A percentile compares a stretch with the other conserved stretches of the same genome.
These are phyloP conservation scores for Emys orbicularis DNA, from an alignment of 2,797 vertebrate genomes.

Conservation along the genomic window DNA sequence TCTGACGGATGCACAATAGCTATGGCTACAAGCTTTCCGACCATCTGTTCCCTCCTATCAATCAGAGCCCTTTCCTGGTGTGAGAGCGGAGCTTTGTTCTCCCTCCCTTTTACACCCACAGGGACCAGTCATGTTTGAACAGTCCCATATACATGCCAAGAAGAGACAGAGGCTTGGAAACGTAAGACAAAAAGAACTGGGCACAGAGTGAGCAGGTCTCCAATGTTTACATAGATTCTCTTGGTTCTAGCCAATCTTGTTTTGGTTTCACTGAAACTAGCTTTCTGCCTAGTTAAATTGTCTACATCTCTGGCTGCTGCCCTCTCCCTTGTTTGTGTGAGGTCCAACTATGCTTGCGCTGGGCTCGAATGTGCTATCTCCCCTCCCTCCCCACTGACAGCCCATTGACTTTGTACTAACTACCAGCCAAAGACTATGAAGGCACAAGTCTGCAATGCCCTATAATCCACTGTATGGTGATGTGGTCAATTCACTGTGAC, in stretches of 20 bases:
- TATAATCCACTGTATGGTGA: not conserved
- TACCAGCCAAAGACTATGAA: not conserved
- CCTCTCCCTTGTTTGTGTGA: not conserved
- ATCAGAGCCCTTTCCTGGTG: not conserved
- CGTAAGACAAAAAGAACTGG: not conserved
- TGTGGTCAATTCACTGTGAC: not conserved
- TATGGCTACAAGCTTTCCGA: not conserved
- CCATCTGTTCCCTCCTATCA: not conserved
- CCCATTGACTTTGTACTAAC: not conserved
- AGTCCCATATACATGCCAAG: not conserved
- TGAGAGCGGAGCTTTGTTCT: not conserved
- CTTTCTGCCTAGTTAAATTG: not conserved
- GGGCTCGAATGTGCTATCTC: not conserved
- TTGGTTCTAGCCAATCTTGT: not conserved
- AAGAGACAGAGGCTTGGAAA: not conserved
- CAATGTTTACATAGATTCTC: not conserved
- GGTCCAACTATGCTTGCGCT: not conserved
- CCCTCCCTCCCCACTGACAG: not conserved
- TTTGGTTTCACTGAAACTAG: not conserved
- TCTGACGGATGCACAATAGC: not conserved
- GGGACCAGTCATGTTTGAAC: not conserved
- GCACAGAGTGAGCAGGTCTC: not conserved
- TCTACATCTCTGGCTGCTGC: not conserved
- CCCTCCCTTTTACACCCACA: not conserved
- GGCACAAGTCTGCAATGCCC: not conserved